These are phyloP conservation scores for Cryptosula pallasiana DNA, from an alignment of 2,888 invertebrate genomes.

Conservation along the genomic window DNA sequence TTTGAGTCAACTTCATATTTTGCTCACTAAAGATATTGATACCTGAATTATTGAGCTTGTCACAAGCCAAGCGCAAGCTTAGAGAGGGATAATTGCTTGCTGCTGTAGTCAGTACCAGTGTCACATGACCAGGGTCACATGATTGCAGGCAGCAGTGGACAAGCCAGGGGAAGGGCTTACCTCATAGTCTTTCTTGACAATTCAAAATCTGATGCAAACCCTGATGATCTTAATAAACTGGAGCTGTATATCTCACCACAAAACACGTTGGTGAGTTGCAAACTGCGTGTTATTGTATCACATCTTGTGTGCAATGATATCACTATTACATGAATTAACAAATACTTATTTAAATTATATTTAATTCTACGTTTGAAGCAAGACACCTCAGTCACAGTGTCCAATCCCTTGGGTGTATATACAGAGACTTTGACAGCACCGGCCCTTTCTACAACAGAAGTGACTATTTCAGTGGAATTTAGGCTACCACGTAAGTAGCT, in stretches of 20 bases:
- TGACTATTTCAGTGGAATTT: background rate
- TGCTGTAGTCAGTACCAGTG: too few species aligned
- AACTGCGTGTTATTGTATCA: too few species aligned
- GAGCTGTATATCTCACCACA: slow-evolving; percentile 17
- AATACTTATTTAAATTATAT: background rate
- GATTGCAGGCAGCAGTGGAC: slow-evolving; percentile 15
- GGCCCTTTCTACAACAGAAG: background rate
- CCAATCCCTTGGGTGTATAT: background rate
- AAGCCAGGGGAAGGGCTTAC: slow-evolving; percentile 5
- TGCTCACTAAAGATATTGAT: too few species aligned
- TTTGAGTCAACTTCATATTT: too few species aligned
- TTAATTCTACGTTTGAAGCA: background rate
- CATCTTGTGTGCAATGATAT: too few species aligned
- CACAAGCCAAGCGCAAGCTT: too few species aligned
- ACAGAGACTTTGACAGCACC: background rate
- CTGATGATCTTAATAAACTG: background rate
- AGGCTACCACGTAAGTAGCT: background rate
- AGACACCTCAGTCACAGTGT: background rate
- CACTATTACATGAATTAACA: too few species aligned
- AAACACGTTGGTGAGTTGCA: background rate
- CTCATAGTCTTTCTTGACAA: background rate
- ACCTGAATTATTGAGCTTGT: too few species aligned
- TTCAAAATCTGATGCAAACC: background rate
- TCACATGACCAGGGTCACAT: too few species aligned
- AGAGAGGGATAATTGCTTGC: too few species aligned